Conservation (phyloP, 2,888 invertebrate species). For the Trichopoda pennipes region DNA sequence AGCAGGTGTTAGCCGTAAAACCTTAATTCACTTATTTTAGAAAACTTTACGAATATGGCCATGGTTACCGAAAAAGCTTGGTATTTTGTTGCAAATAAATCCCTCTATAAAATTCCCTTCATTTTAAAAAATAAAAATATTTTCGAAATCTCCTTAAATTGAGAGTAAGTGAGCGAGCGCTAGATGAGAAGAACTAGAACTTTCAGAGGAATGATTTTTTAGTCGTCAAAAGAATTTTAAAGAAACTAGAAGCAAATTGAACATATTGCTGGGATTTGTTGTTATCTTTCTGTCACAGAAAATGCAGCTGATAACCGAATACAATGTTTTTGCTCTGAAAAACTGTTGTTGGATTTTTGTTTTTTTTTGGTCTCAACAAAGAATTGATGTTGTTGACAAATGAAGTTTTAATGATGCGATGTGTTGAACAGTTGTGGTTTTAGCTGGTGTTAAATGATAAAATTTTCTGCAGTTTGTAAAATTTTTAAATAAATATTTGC, state of each 20-base stretch:
- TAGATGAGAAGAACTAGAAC: too few relatives aligned
- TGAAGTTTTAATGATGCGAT: slow-evolving; percentile 64
- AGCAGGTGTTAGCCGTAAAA: too few relatives aligned
- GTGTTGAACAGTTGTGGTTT: slow-evolving; percentile 27
- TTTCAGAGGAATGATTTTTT: neutral
- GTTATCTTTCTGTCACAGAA: neutral
- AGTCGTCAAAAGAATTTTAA: too few relatives aligned
- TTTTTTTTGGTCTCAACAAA: slow-evolving; percentile 17
- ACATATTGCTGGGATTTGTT: slow-evolving; percentile 16
- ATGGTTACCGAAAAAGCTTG: too few relatives aligned
- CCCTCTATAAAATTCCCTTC: too few relatives aligned
- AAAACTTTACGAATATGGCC: too few relatives aligned
- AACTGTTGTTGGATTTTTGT: slow-evolving; percentile 48
- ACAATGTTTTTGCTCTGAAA: slow-evolving; percentile 22
- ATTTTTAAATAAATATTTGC: slow-evolving; percentile 24
- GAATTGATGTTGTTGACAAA: slow-evolving; percentile 61
- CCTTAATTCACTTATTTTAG: too few relatives aligned
- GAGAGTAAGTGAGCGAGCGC: too few relatives aligned
- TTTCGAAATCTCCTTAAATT: too few relatives aligned
- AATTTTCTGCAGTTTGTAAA: slow-evolving; percentile 2
- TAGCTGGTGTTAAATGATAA: slow-evolving; percentile 26
- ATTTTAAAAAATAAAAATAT: too few relatives aligned
- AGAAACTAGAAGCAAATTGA: neutral
- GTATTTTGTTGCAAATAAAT: too few relatives aligned
- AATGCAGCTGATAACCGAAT: slow-evolving; percentile 2